Base-by-base conservation (phyloP, 2,888 invertebrate species). In the Hydropsyche betteni region DNA sequence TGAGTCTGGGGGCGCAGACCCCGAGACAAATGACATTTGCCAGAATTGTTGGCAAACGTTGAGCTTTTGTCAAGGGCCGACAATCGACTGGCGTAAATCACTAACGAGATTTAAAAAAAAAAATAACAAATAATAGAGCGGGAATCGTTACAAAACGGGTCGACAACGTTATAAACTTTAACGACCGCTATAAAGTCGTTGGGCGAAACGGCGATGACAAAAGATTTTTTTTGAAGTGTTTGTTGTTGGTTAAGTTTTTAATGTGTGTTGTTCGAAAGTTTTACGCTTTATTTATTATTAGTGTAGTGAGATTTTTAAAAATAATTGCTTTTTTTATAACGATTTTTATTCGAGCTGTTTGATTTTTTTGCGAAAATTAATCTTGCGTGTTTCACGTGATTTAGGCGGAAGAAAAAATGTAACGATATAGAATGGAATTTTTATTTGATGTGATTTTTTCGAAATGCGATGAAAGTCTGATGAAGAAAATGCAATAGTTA, bases 11-110 rank as follows among this genome's bases (percentile, higher is more conserved):
- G 55, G 16, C 44, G 14, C 50, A 69, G 44, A 14, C 36, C 69
- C 50, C 10, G 69, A 69, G 51, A 69, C 38, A 69, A 50, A 69
- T 50, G 69, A 69, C 69, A 69, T 69, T 69, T 69, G 69, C 50
- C 69, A 52, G 36, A 70, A 70, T 70, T 24, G 52, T 70, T 70
- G 70, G 70, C 70, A 70, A 53, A 53, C 51, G 52, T 33, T 24
- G 4, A 7, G 12, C 70, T 53, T 70, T 70, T 70, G 70, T 70
- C 70, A 70, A 70, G 70, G 70, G 70, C 52, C 53, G 53, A 70
- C 70, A 70, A 69, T 52, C 53, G 16, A 8, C 14, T 33, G 12
- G 70, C 52, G 70, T 70, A 70, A 70, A 53, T 36, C 52, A 36
- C 51, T 38, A 70, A 16, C 70, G n/a, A 68, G 12, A 68, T 36